Evolutionary conservation across 1,140 invertebrate genomes (phyloP).

Genomic region (Oreohelix idahoensis): DNA sequence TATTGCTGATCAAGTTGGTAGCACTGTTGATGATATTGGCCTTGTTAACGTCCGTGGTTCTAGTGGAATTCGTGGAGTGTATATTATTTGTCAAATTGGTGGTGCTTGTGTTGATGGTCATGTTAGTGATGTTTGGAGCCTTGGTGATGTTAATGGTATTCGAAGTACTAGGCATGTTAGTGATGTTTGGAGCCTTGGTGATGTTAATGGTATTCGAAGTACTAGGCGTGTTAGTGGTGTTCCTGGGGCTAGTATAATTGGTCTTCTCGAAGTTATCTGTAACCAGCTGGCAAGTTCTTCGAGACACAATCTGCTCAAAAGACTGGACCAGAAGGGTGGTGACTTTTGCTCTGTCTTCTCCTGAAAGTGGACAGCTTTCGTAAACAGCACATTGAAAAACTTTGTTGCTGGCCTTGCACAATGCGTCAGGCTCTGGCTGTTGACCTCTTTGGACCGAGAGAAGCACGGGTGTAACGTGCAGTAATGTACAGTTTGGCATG

Average conservation of each 20-base stretch:
- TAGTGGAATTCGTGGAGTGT: neutral
- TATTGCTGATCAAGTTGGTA: too few species aligned
- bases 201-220: neutral
- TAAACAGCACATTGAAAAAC: neutral
- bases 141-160: neutral
- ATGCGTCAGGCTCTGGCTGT: neutral
- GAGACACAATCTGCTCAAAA: neutral
- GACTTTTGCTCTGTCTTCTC: neutral
- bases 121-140: neutral
- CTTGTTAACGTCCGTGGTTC: too few species aligned
- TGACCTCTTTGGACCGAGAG: neutral
- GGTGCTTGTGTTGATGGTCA: neutral
- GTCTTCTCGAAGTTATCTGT: neutral
- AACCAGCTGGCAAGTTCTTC: neutral
- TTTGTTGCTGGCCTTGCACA: neutral
- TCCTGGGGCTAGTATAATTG: neutral
- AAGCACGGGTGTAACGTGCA: neutral
- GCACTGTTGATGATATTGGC: too few species aligned
- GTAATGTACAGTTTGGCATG: neutral
- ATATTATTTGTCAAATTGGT: neutral
- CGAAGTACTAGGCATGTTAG: neutral
- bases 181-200: neutral
- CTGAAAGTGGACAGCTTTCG: neutral
- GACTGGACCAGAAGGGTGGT: neutral
- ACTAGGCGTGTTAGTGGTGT: conserved; percentile 7